phyloP scores from a whole-genome alignment of 2,113 vertebrate species.

The Anseranas semipalmata region DNA sequence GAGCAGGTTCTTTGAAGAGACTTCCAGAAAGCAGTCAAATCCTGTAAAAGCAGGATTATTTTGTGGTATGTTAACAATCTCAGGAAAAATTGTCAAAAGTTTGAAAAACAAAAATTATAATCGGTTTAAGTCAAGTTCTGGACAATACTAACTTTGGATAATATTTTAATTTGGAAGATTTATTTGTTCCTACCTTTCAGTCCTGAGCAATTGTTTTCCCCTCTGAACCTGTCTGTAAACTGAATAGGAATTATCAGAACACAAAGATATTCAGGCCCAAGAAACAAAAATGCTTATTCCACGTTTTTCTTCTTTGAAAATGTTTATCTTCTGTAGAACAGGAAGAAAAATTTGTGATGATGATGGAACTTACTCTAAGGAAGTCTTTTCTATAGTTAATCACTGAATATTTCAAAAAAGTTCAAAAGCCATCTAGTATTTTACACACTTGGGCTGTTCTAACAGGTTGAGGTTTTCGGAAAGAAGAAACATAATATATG shows the following conservation, averaged over 20 bases:
- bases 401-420: not conserved
- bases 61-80: not conserved
- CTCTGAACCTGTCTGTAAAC: not conserved
- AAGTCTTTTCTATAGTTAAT: not conserved
- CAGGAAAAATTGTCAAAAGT: not conserved
- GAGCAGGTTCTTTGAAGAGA: not conserved
- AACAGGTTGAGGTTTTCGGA: not conserved
- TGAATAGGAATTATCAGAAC: not conserved
- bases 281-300: not conserved
- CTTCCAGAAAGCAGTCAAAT: not conserved
- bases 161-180: not conserved
- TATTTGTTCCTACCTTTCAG: not conserved
- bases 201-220: not conserved
- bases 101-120: not conserved
- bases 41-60: not conserved
- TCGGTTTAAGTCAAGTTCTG: not conserved
- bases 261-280: not conserved
- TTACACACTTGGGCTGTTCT: not conserved
- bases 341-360: not conserved
- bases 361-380: not conserved
- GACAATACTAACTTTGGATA: not conserved
- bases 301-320: not conserved
- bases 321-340: not conserved
- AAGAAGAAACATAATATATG: not conserved
- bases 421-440: not conserved